These are phyloP conservation scores for Merluccius polli DNA, from an alignment of 2,797 vertebrate genomes.

Conservation along the genomic window DNA sequence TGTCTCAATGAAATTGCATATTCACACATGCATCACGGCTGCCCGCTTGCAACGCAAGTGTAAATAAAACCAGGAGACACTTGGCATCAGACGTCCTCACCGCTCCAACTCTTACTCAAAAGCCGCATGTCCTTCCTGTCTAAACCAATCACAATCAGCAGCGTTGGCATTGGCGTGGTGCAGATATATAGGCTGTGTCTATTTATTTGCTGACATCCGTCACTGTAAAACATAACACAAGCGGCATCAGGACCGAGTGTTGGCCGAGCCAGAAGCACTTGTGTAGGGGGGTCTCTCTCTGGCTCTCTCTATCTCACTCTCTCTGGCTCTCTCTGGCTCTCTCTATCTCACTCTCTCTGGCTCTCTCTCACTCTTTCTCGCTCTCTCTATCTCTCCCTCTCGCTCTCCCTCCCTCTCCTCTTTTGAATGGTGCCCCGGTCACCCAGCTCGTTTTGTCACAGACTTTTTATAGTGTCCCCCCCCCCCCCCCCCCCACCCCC, in stretches of 20 bases:
- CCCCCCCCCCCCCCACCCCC: neutral
- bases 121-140: neutral
- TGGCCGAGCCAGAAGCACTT: neutral
- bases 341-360: neutral
- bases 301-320: neutral
- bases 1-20: constrained; percentile 4
- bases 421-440: constrained; percentile 25
- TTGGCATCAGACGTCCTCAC: neutral
- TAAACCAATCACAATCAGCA: neutral
- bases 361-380: neutral
- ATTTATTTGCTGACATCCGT: neutral
- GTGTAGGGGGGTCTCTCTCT: neutral
- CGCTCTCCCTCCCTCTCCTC: neutral
- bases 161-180: neutral
- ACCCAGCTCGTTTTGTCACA: constrained; percentile 42
- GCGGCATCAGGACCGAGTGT: neutral
- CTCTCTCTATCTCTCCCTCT: neutral
- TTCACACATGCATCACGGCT: constrained; percentile 3
- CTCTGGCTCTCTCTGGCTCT: neutral
- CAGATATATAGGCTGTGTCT: neutral
- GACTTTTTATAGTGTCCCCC: constrained; percentile 60
- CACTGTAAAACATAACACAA: neutral
- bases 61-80: neutral
- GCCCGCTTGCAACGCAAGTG: constrained; percentile 17
- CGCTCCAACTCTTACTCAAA: neutral